Evolutionary conservation across 1,140 invertebrate genomes (phyloP).

Genomic region (Saxidomus purpurata): DNA sequence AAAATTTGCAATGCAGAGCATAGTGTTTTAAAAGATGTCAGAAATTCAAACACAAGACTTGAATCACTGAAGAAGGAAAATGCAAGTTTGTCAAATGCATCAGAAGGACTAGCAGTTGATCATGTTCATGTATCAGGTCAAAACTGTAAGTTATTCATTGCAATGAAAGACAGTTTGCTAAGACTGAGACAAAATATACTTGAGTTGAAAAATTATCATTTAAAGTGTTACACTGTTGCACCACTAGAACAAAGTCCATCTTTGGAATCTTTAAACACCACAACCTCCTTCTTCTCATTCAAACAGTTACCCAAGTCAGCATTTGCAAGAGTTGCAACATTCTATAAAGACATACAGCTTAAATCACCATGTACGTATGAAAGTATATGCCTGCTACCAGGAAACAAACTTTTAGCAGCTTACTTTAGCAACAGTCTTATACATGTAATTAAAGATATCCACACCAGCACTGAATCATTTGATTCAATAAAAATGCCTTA

Average conservation of each 20-base stretch:
- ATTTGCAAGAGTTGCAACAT: background rate
- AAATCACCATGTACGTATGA: too few relatives aligned
- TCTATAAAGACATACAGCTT: background rate
- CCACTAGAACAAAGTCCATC: background rate
- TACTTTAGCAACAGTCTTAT: background rate
- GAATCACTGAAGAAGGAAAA: background rate
- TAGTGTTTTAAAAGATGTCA: too few relatives aligned
- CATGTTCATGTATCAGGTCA: background rate
- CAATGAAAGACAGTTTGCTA: too few relatives aligned
- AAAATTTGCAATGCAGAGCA: background rate
- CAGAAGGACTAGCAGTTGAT: background rate
- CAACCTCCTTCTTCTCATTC: background rate
- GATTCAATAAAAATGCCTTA: too few relatives aligned
- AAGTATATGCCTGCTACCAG: too few relatives aligned
- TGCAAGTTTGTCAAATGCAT: background rate
- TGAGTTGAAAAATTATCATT: background rate
- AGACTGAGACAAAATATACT: constrained; percentile 30
- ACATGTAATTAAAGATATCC: background rate
- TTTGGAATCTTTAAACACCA: background rate
- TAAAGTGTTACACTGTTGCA: background rate
- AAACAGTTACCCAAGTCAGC: background rate
- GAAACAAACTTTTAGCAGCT: too few relatives aligned
- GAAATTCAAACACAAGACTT: background rate
- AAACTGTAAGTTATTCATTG: too few relatives aligned
- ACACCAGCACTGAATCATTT: background rate